Evolutionary conservation across 1,140 invertebrate genomes (phyloP), one percentile per base, ranked within the genome.

Genomic region (Trachymyrmex cornetzi): DNA sequence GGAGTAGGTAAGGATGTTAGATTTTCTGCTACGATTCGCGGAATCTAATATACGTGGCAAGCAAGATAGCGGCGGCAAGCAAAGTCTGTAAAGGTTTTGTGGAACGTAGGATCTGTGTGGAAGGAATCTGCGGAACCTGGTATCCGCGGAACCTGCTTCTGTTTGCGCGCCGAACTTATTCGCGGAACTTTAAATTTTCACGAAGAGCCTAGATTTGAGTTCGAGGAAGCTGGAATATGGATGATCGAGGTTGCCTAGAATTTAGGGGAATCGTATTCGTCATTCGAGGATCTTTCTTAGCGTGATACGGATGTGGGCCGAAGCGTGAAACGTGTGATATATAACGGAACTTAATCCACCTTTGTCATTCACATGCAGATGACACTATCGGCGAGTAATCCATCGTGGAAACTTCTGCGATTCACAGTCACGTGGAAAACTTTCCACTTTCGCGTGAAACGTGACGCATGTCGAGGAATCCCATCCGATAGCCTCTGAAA

Each of bases 361-460:
- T 74, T 75, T 61, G 80, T 84, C 59, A 75, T 84, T 84, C 80
- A 75, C 44, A 75, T 61, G 80, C 80, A 55, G 80, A 84, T 59
- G 80, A 84, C 80, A 75, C 38, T 75, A 84, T 84, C 69, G 80
- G 55, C 57, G 80, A 75, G 55, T 84, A 84, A 84, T 84, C 80
- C 80, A 63, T 75, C 80, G 80, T 7, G 53, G 24, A 74, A 61
- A 84, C 80, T 82, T 84, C 14, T 22, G 53, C 69, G 38, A 84
- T 74, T 84, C 69, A 48, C 44, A 81, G 79, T 72, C 82, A 77
- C 84, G 69, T 85, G 55, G 34, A 12, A 53, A 88, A 81, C 69
- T 63, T 61, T 74, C 61, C 67, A 80, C 61, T 88, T 77, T 84
- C 69, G 38, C 27, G 59, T 48, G 74, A 66, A 34, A 85, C 79